Conservation (phyloP, 2,113 vertebrate genomes). For the Vulpes vulpes region DNA sequence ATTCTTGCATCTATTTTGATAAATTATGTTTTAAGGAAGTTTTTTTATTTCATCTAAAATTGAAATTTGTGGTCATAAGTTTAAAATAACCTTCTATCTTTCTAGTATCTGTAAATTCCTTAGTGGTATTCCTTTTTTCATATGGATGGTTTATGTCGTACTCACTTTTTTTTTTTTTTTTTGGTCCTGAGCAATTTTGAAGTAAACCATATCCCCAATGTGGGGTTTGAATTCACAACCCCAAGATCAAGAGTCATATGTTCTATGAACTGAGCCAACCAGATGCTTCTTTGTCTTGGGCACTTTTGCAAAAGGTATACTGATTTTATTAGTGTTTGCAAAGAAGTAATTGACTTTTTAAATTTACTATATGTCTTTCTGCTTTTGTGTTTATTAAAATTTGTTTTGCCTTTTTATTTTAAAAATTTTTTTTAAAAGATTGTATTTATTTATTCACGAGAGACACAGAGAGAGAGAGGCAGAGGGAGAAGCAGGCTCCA, state of each 20-base stretch:
- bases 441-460: too few species aligned
- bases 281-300: neutral
- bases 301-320: neutral
- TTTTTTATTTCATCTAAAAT: conserved; percentile 6
- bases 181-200: neutral
- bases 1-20: neutral
- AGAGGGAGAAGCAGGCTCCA: too few species aligned
- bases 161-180: neutral
- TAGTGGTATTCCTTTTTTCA: neutral
- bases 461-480: too few species aligned
- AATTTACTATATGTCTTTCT: neutral
- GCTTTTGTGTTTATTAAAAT: neutral
- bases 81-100: neutral
- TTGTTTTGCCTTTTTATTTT: too few species aligned
- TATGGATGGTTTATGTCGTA: neutral
- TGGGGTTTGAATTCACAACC: neutral
- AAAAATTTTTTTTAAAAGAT: too few species aligned
- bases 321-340: neutral
- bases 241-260: neutral
- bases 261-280: neutral
- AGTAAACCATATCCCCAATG: neutral
- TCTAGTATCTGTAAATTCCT: neutral
- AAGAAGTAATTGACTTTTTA: neutral
- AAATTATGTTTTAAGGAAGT: neutral
- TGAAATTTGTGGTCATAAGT: neutral